phyloP scores from a whole-genome alignment of 53 echinoderm and acorn worm species.

The Stichopus horrens region DNA sequence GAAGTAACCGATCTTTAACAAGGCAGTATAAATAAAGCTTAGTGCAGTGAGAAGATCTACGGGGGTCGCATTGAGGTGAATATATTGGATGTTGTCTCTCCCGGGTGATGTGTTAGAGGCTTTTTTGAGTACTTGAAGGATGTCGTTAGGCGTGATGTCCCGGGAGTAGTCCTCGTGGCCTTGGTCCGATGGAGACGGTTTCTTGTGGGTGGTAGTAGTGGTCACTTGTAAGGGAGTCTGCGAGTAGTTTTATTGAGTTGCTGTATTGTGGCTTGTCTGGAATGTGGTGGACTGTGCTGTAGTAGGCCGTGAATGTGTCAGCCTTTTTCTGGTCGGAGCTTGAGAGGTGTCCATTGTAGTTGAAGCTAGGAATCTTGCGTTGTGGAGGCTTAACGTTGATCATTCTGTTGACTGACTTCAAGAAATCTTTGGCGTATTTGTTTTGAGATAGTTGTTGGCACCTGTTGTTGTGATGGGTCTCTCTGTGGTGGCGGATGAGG shows the following conservation, averaged over 20 bases:
- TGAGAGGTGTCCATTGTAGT: neutral
- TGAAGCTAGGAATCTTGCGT: neutral
- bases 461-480: neutral
- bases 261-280: neutral
- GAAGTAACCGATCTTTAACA: no score
- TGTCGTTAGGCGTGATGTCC: neutral
- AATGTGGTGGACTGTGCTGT: slow-evolving; percentile 16
- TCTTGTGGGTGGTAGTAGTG: neutral
- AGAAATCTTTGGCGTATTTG: neutral
- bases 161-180: neutral
- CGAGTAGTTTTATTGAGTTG: neutral
- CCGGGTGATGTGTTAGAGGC: slow-evolving; percentile 2
- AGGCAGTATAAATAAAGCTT: no score
- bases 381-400: neutral
- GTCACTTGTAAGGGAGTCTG: neutral
- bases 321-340: neutral
- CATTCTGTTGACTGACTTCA: slow-evolving; percentile 16
- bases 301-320: slow-evolving; percentile 8
- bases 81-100: neutral
- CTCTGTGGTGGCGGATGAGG: neutral
- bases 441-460: slow-evolving; percentile 7
- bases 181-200: neutral
- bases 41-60: no score
- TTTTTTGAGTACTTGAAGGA: neutral
- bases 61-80: no score